These are phyloP conservation scores for Aspidiotus rigidus DNA, from an alignment of 2,888 invertebrate genomes.

Conservation along the genomic window DNA sequence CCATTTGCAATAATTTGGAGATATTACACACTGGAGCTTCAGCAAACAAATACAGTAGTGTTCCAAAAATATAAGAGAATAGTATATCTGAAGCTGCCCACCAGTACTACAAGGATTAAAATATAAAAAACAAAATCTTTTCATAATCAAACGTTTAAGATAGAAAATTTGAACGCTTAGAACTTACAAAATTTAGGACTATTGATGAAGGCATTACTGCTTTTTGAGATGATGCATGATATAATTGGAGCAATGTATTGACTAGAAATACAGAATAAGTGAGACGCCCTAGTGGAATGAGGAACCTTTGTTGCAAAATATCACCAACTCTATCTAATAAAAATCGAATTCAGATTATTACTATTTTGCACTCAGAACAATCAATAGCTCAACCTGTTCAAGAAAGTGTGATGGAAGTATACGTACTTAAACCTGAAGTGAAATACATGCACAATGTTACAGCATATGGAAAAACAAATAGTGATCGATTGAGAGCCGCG, in stretches of 20 bases:
- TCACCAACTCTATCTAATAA: neutral
- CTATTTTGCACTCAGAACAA: too few relatives aligned
- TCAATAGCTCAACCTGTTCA: too few relatives aligned
- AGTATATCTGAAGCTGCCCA: slow-evolving; percentile 9
- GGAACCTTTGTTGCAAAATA: neutral
- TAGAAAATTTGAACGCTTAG: neutral
- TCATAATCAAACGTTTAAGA: neutral
- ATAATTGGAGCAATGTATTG: slow-evolving; percentile 13
- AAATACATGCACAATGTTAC: slow-evolving; percentile 34
- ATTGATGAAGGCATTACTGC: neutral
- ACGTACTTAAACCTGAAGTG: slow-evolving; percentile 28
- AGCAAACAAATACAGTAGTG: slow-evolving; percentile 22
- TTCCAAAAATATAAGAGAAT: slow-evolving; percentile 20
- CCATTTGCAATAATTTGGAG: slow-evolving; percentile 20
- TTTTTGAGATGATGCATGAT: slow-evolving; percentile 15
- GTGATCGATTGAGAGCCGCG: slow-evolving; percentile 33
- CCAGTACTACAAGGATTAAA: slow-evolving; percentile 17
- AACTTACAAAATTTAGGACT: slow-evolving; percentile 12
- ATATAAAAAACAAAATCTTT: neutral
- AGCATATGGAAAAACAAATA: slow-evolving; percentile 32
- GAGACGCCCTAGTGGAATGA: slow-evolving; percentile 1
- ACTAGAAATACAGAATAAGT: slow-evolving; percentile 15
- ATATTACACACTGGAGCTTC: slow-evolving; percentile 26
- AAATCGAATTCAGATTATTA: too few relatives aligned
- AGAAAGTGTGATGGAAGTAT: too few relatives aligned